These are phyloP conservation scores for Todiramphus saurophagus DNA, from an alignment of 2,113 vertebrate genomes.

Conservation along the genomic window DNA sequence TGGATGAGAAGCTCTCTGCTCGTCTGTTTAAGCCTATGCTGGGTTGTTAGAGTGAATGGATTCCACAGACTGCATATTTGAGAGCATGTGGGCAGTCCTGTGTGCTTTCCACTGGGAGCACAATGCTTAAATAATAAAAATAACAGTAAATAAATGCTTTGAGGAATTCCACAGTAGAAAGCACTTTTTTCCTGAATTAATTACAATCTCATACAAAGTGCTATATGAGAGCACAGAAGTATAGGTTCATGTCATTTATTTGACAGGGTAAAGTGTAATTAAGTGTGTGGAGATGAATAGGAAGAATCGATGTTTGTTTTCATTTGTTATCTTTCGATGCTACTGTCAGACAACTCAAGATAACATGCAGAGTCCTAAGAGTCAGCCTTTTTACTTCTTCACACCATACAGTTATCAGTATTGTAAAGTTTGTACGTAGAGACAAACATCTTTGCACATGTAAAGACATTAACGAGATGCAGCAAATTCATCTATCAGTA, in stretches of 20 bases:
- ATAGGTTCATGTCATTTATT: background rate
- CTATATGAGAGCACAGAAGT: background rate
- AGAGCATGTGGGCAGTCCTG: background rate
- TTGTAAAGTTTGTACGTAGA: background rate
- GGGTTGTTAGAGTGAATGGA: background rate
- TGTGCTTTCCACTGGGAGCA: background rate
- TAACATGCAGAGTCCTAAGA: background rate
- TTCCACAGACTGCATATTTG: background rate
- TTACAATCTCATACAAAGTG: background rate
- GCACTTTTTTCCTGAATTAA: background rate
- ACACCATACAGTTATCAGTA: accelerated
- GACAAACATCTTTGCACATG: background rate
- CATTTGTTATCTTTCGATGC: background rate
- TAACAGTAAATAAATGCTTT: background rate
- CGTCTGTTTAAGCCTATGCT: background rate
- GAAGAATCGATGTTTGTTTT: background rate
- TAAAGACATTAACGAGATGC: background rate
- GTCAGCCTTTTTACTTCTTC: background rate
- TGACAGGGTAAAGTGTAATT: background rate
- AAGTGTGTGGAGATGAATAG: background rate
- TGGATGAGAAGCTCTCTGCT: background rate
- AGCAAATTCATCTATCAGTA: background rate
- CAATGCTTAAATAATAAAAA: background rate
- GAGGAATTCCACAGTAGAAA: background rate
- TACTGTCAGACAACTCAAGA: background rate